Conservation (phyloP, 2,888 invertebrate species). For the Drosophila rellima region DNA sequence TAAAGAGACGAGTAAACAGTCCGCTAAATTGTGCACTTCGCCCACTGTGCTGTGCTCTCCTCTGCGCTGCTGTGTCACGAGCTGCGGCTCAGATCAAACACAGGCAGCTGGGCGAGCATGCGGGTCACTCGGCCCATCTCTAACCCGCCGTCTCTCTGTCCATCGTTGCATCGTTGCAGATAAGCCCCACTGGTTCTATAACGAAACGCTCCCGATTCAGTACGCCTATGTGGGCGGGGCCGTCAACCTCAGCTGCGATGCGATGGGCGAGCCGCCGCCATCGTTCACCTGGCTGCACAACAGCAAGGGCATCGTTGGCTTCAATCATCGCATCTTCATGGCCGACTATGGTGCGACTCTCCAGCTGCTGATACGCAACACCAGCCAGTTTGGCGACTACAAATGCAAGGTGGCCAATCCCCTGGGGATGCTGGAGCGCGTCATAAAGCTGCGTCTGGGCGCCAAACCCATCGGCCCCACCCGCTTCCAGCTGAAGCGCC, state of each 20-base stretch:
- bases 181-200: conserved; percentile 83
- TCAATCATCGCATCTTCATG: conserved; percentile 83
- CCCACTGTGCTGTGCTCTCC: not conserved
- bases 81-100: conserved; percentile 17
- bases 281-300: conserved; percentile 87
- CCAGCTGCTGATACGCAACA: conserved; percentile 82
- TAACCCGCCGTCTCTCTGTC: not conserved
- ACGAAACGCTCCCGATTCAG: conserved; percentile 79
- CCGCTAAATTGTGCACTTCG: not conserved
- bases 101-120: conserved; percentile 11
- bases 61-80: not conserved
- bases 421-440: conserved; percentile 86
- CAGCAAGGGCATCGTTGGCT: conserved; percentile 81
- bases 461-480: conserved; percentile 87
- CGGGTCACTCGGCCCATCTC: conserved; percentile 19
- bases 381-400: conserved; percentile 87
- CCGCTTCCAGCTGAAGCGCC: conserved; percentile 82
- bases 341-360: conserved; percentile 84
- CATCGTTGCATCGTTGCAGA: conserved; percentile 66
- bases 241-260: conserved; percentile 88
- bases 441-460: conserved; percentile 87
- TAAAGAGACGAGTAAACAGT: too few species aligned
- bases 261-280: conserved; percentile 87
- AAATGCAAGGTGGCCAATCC: conserved; percentile 87
- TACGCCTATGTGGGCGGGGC: conserved; percentile 86